Evolutionary conservation across 1,140 invertebrate genomes (phyloP).

Genomic region (Eulimnadia texana): DNA sequence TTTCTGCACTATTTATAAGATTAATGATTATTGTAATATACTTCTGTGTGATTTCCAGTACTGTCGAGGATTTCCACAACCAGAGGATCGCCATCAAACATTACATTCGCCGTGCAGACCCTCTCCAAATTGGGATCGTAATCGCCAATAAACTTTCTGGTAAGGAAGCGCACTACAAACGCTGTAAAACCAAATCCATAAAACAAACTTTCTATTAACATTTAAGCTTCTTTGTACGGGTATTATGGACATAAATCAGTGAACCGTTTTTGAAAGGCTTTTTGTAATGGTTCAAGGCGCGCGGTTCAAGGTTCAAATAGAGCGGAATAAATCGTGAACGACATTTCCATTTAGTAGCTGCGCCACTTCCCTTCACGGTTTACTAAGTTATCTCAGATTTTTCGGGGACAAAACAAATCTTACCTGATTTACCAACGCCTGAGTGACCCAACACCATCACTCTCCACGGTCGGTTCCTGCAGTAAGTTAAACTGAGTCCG

Average conservation of each 20-base stretch:
- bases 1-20: too few species aligned
- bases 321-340: neutral
- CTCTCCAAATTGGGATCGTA: slow-evolving; percentile 65
- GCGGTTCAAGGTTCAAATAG: neutral
- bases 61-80: slow-evolving; percentile 40
- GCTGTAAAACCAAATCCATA: slow-evolving; percentile 35
- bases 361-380: too few species aligned
- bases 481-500: neutral
- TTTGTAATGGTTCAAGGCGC: too few species aligned
- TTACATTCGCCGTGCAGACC: slow-evolving; percentile 55
- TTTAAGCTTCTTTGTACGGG: neutral
- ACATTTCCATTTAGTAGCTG: neutral
- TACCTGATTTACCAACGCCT: neutral
- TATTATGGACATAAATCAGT: too few species aligned
- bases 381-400: too few species aligned
- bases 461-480: neutral
- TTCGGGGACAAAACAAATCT: neutral
- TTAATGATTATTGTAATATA: slow-evolving; percentile 16
- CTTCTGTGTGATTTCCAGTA: slow-evolving; percentile 27
- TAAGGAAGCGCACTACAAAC: slow-evolving; percentile 63
- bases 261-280: too few species aligned
- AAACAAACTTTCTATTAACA: neutral
- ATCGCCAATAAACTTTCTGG: slow-evolving; percentile 64
- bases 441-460: neutral
- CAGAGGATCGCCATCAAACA: slow-evolving; percentile 59